Conservation (phyloP, 2,113 vertebrate genomes). For the Vidua macroura region DNA sequence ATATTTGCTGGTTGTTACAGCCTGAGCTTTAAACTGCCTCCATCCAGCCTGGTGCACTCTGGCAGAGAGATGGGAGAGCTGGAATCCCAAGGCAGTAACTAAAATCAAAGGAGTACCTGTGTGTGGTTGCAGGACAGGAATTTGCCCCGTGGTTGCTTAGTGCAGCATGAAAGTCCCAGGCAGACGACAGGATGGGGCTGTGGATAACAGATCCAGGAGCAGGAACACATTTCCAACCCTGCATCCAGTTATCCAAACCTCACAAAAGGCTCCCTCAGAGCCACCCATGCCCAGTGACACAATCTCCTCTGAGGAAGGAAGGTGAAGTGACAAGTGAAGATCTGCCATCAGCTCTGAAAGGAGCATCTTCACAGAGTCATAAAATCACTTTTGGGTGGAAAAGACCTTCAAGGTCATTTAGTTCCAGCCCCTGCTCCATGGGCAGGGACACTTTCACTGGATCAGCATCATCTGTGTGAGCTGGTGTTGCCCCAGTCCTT, state of each 20-base stretch:
- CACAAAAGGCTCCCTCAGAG: not conserved
- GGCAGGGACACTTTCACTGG: not conserved
- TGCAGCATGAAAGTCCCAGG: not conserved
- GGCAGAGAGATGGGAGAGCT: not conserved
- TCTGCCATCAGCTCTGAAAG: not conserved
- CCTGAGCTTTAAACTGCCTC: not conserved
- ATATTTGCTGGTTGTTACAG: not conserved
- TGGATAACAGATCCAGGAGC: accelerated
- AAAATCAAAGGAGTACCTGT: not conserved
- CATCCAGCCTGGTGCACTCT: not conserved
- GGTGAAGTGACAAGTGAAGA: not conserved
- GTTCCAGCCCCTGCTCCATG: not conserved
- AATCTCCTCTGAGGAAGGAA: slow-evolving; percentile 30
- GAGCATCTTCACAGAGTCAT: not conserved
- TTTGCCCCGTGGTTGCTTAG: accelerated
- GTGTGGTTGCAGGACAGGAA: not conserved
- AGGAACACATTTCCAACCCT: not conserved
- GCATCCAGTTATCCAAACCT: not conserved
- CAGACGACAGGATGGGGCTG: not conserved
- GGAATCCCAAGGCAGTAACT: not conserved
- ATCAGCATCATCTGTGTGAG: not conserved
- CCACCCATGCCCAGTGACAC: not conserved
- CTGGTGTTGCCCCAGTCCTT: not conserved
- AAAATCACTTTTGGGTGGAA: no score
- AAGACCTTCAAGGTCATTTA: not conserved